Conservation (phyloP, 92 coral and sea anemone species). For the Palythoa heliodiscus region DNA sequence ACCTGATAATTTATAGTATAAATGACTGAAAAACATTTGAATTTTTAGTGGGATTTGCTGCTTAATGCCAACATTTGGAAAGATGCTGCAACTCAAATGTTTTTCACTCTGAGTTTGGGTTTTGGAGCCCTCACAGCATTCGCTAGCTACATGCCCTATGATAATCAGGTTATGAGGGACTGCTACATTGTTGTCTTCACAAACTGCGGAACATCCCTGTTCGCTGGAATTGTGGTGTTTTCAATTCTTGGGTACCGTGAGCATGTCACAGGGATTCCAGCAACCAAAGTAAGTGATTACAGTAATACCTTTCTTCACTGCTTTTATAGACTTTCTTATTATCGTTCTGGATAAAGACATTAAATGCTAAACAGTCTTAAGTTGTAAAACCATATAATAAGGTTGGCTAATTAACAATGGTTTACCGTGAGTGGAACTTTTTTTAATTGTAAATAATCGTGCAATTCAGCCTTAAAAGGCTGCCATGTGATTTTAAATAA, state of each 20-base stretch:
- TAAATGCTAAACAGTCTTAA: too few species aligned
- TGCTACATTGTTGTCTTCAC: slow-evolving; percentile 90
- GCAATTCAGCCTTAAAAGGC: too few species aligned
- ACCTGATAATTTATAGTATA: too few species aligned
- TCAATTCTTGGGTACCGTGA: slow-evolving; percentile 96
- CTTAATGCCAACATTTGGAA: slow-evolving; percentile 92
- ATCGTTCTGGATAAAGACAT: not conserved
- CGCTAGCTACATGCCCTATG: slow-evolving; percentile 95
- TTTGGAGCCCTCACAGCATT: slow-evolving; percentile 98
- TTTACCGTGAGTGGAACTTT: too few species aligned
- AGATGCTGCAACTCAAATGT: slow-evolving; percentile 99
- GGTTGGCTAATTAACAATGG: too few species aligned
- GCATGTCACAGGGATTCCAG: slow-evolving; percentile 80
- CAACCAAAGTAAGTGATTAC: slow-evolving; percentile 65
- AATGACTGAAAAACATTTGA: not conserved
- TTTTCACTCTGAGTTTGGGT: slow-evolving; percentile 95
- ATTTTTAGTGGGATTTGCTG: slow-evolving; percentile 71
- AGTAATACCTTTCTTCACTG: not conserved
- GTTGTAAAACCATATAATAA: too few species aligned
- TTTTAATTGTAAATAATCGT: too few species aligned
- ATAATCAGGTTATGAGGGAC: slow-evolving; percentile 94
- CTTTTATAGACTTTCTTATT: not conserved
- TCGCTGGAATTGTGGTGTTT: slow-evolving; percentile 98
- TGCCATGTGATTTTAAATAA: too few species aligned
- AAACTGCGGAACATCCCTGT: slow-evolving; percentile 94